Percentiles rank a stretch among this genome's conserved stretches.
phyloP scores from a whole-genome alignment of 2,113 vertebrate genomes.

The Bothrops jararaca region DNA sequence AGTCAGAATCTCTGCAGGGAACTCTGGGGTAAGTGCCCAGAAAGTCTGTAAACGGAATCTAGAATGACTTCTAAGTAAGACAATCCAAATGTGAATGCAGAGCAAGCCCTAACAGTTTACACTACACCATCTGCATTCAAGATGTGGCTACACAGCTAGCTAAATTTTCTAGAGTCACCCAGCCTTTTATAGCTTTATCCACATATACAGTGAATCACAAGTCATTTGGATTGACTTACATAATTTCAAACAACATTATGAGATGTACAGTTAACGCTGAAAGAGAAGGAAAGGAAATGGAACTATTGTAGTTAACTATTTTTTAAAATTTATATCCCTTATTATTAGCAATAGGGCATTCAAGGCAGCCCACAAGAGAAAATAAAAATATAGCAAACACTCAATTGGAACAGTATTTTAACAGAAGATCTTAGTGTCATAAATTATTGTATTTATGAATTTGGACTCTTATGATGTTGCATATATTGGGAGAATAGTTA shows the following conservation, averaged over 20 bases:
- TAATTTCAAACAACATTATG: neutral
- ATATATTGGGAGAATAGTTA: neutral
- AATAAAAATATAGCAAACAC: neutral
- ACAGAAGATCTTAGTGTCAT: neutral
- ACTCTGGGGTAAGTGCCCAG: neutral
- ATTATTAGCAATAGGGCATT: neutral
- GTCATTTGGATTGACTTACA: neutral
- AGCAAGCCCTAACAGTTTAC: conserved; percentile 22
- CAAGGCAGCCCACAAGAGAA: neutral
- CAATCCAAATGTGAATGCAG: conserved; percentile 15
- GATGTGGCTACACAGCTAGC: conserved; percentile 13
- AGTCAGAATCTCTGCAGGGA: conserved; percentile 12
- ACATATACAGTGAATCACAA: neutral
- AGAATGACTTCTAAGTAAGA: conserved; percentile 28
- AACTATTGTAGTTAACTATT: neutral
- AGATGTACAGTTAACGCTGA: neutral
- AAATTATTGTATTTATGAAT: neutral
- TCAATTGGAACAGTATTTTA: neutral
- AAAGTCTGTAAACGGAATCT: conserved; percentile 2
- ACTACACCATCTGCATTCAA: neutral
- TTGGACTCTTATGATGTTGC: neutral
- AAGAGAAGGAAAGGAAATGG: neutral
- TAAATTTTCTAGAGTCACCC: neutral
- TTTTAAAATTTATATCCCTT: neutral
- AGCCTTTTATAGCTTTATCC: neutral